phyloP scores from a whole-genome alignment of 2,797 vertebrate species.

The Pampus argenteus region DNA sequence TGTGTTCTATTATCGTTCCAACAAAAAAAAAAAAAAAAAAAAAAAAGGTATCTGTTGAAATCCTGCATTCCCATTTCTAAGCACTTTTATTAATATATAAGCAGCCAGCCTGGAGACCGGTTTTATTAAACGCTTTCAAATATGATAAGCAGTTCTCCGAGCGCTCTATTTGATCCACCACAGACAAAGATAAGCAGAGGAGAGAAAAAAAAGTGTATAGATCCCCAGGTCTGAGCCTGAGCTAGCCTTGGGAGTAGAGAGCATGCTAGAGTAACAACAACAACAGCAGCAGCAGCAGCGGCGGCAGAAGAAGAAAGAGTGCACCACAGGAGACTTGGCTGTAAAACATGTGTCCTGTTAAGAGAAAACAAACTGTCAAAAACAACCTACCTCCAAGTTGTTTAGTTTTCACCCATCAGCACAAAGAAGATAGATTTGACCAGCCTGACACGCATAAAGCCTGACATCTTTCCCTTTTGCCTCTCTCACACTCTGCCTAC shows the following conservation, averaged over 20 bases:
- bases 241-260: conserved; percentile 53
- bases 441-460: neutral
- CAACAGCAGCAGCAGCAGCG: conserved; percentile 23
- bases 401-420: conserved; percentile 61
- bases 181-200: conserved; percentile 41
- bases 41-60: conserved; percentile 2
- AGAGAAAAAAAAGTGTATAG: conserved; percentile 38
- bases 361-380: conserved; percentile 58
- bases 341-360: conserved; percentile 61
- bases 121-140: conserved; percentile 46
- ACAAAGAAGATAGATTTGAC: conserved; percentile 31
- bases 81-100: conserved; percentile 30
- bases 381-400: conserved; percentile 72
- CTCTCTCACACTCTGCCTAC: conserved; percentile 16
- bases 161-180: conserved; percentile 54
- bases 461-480: neutral
- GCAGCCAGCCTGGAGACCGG: conserved; percentile 26
- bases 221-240: conserved; percentile 19
- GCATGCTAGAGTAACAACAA: conserved; percentile 57
- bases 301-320: conserved; percentile 27
- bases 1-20: neutral
- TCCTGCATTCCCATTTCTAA: conserved; percentile 2
- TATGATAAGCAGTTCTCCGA: conserved; percentile 45
- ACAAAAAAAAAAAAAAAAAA: conserved; percentile 8
- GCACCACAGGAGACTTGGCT: conserved; percentile 45